phyloP scores from a whole-genome alignment of 2,888 invertebrate species.

The Acrobasis consociella region DNA sequence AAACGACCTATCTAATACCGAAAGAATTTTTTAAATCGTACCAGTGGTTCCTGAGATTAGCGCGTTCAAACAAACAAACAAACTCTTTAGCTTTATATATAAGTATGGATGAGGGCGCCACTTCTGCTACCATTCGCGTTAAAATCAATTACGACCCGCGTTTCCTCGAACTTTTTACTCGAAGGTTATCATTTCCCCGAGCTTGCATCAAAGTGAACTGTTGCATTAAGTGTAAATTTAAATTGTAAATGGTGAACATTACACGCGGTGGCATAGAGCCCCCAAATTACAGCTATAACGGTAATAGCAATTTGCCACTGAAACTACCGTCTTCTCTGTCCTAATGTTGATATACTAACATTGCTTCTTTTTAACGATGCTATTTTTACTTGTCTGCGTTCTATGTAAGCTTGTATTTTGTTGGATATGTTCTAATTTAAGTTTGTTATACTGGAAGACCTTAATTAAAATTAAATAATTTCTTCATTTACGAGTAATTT shows the following conservation, averaged over 20 bases:
- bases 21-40: no score
- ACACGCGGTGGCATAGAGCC: constrained; percentile 43
- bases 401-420: background rate
- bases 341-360: constrained; percentile 58
- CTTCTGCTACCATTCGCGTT: no score
- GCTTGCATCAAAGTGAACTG: constrained; percentile 35
- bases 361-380: constrained; percentile 31
- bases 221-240: constrained; percentile 40
- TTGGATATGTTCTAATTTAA: background rate
- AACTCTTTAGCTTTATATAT: no score
- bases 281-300: constrained; percentile 73
- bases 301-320: constrained; percentile 74
- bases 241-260: constrained; percentile 52
- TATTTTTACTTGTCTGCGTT: constrained; percentile 9
- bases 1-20: no score
- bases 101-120: no score
- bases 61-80: no score
- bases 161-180: background rate
- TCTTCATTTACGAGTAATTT: no score
- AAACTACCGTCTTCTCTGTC: constrained; percentile 66
- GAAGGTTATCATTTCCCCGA: constrained; percentile 8
- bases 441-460: background rate
- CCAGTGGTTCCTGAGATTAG: no score
- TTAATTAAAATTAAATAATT: no score
- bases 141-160: background rate